These are phyloP conservation scores for Myrmecophaga tridactyla DNA, from an alignment of 2,113 vertebrate genomes.

Conservation along the genomic window DNA sequence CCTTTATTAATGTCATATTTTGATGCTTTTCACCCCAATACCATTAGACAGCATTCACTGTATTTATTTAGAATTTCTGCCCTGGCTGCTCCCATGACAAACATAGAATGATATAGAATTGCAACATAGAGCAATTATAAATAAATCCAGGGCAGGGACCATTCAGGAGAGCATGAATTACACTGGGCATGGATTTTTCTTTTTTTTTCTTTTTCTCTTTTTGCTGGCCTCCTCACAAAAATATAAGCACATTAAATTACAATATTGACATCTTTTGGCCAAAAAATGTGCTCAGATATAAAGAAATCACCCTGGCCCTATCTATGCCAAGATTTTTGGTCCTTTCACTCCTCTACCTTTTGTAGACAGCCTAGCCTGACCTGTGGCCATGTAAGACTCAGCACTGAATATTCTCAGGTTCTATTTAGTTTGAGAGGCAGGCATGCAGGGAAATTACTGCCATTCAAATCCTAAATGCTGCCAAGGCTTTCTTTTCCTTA, in stretches of 20 bases:
- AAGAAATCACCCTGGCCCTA: neutral
- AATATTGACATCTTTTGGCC: neutral
- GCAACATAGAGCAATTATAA: neutral
- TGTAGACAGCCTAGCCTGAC: neutral
- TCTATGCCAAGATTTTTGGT: neutral
- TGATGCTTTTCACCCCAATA: conserved; percentile 37
- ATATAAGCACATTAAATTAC: neutral
- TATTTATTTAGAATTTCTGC: conserved; percentile 46
- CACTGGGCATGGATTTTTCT: neutral
- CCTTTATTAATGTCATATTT: conserved; percentile 26
- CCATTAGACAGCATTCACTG: conserved; percentile 2
- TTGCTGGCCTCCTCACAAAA: neutral
- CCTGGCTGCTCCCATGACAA: conserved; percentile 30
- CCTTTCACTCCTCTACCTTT: neutral
- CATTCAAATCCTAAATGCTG: neutral
- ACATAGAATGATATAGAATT: conserved; percentile 28
- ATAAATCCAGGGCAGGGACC: neutral
- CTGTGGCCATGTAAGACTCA: neutral
- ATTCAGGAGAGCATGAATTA: neutral
- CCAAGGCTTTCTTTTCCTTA: neutral
- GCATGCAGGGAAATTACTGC: neutral
- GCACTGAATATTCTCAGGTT: neutral
- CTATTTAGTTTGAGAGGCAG: conserved; percentile 9
- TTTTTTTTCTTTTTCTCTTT: neutral
- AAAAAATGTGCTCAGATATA: neutral